Percentiles rank a stretch among this genome's conserved stretches.
These are phyloP conservation scores for Dendrophyllia cribrosa DNA, from an alignment of 64 coral and sea anemone species.

Conservation along the genomic window DNA sequence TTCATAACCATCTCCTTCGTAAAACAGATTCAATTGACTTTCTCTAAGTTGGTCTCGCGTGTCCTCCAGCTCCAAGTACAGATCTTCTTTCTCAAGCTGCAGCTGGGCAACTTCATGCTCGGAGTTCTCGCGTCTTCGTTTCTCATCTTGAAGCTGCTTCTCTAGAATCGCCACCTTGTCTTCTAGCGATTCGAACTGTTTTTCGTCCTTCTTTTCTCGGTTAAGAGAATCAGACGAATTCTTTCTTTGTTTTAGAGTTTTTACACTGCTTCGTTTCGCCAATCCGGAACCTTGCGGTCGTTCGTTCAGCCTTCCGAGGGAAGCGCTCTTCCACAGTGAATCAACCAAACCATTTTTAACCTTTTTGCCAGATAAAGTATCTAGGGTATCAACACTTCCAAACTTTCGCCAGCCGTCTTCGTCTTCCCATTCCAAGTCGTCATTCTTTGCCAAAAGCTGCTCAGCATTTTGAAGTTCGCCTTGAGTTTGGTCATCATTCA, in stretches of 20 bases:
- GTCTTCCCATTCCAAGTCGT: constrained; percentile 47
- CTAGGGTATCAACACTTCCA: constrained; percentile 43
- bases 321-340: background rate
- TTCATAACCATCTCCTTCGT: constrained; percentile 1
- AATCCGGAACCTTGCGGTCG: background rate
- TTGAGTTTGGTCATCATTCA: background rate
- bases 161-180: constrained; percentile 50
- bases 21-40: constrained; percentile 35
- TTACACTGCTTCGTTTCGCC: background rate
- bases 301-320: constrained; percentile 17
- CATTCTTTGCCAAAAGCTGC: background rate
- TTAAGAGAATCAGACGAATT: background rate
- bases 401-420: constrained; percentile 31
- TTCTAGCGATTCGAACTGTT: background rate
- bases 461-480: background rate
- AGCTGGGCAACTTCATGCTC: constrained; percentile 64
- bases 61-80: constrained; percentile 48
- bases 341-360: background rate
- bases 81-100: constrained; percentile 31
- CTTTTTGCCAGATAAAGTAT: background rate
- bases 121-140: constrained; percentile 28
- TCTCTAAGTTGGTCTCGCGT: constrained; percentile 28
- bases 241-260: background rate
- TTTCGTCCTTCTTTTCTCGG: background rate
- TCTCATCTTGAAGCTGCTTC: constrained; percentile 35